phyloP scores from a whole-genome alignment of 2,797 vertebrate genomes.

The Tapera naevia region DNA sequence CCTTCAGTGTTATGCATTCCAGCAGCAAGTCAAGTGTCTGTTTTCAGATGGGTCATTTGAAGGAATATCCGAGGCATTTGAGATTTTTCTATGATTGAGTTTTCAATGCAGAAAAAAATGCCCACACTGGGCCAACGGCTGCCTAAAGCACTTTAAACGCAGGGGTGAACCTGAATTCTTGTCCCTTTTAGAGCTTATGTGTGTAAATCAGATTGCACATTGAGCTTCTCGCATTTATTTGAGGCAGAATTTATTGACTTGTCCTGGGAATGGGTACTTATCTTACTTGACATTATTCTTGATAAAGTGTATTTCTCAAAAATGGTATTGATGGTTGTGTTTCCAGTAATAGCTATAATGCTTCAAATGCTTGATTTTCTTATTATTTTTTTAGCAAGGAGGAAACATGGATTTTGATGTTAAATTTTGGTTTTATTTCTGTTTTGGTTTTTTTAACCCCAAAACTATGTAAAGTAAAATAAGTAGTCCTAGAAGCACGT shows the following conservation, averaged over 20 bases:
- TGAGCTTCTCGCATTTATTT: background rate
- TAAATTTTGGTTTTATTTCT: background rate
- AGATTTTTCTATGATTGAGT: background rate
- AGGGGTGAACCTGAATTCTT: background rate
- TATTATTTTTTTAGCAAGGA: background rate
- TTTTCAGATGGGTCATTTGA: background rate
- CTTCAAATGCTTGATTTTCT: background rate
- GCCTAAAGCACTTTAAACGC: background rate
- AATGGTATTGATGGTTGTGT: background rate
- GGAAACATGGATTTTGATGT: background rate
- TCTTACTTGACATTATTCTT: background rate
- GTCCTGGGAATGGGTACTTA: background rate
- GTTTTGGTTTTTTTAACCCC: background rate
- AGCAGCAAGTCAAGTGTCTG: background rate
- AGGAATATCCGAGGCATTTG: background rate
- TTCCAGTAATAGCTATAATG: background rate
- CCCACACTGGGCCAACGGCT: accelerated
- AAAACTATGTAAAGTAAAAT: background rate
- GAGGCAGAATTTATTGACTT: background rate
- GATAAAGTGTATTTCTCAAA: background rate
- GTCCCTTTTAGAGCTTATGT: background rate
- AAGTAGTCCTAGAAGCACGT: background rate
- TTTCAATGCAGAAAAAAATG: background rate
- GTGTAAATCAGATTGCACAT: background rate
- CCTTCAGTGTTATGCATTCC: background rate